Evolutionary conservation across 2,113 vertebrate genomes (phyloP), one percentile per base, ranked within the genome.

Genomic region (Hipposideros armiger): DNA sequence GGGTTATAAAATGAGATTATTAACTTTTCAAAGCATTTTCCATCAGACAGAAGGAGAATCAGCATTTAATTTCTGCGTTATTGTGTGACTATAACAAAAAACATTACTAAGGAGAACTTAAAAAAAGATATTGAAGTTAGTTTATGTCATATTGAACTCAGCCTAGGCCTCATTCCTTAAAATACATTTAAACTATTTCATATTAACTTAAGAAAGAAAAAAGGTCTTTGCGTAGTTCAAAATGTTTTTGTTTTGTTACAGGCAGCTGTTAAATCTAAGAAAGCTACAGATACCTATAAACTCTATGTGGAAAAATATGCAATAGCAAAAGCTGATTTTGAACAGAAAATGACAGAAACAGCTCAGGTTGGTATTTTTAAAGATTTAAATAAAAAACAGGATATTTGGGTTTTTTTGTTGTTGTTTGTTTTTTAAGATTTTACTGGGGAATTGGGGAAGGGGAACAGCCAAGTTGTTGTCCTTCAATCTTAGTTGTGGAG

Each of bases 321-420:
- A 95, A 95, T 98, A 22, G 99, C 99, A 66, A 99, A 99, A 98
- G 98, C 99, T 14, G 99, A 99, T 98, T 99, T 99, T 99, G 99
- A 99, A 96, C 99, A 99, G 97, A 99, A 99, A 98, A 99, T 99
- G 99, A 98, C 99, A 92, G 99, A 99, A 98, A 99, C 99, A 24
- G 99, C 99, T 89, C 99, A 99, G 99, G 99, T 99, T 98, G 98
- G 98, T 98, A 91, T 97, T 97, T 54, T 93, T 95, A 89, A 95
- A 17, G 30, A 28, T 93, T 95, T 89, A 82, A n/a, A 78, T 94
- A 30, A 32, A 77, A 96, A 90, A 81, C 10, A 56, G 19, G 26
- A 42, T 77, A 72, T 93, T 87, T 94, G 24, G 36, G 36, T 36
- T 36, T 36, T 36, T 36, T 36, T 36, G 36, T 36, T 36, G 36